Evolutionary conservation across 1,140 invertebrate genomes (phyloP).

Genomic region (Drosophila ironensis): DNA sequence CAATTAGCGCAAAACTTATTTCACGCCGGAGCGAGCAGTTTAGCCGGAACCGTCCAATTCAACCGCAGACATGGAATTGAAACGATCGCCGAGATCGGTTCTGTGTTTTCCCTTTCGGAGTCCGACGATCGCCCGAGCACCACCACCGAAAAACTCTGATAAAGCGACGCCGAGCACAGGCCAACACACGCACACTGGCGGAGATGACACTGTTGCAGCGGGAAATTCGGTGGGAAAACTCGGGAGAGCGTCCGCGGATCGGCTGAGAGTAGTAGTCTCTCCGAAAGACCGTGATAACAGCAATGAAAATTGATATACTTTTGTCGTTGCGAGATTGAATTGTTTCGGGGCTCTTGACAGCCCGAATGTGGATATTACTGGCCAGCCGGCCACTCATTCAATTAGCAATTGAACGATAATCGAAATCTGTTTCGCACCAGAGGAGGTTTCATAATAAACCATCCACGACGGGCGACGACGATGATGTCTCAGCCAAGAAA

Average conservation of each 20-base stretch:
- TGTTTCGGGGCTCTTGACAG: conserved; percentile 43
- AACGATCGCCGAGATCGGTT: conserved; percentile 41
- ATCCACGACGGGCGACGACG: conserved; percentile 19
- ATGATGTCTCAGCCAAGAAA: conserved; percentile 1
- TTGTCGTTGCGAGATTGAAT: conserved; percentile 27
- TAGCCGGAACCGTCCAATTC: conserved; percentile 64
- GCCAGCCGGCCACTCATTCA: conserved; percentile 40
- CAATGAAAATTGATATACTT: conserved; percentile 56
- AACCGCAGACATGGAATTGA: conserved; percentile 68
- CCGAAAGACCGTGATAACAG: conserved; percentile 35
- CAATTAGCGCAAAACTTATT: conserved; percentile 38
- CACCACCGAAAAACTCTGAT: conserved; percentile 47
- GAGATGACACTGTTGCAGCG: conserved; percentile 12
- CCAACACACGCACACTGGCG: conserved; percentile 17
- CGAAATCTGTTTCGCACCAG: conserved; percentile 26
- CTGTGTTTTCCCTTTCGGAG: conserved; percentile 36
- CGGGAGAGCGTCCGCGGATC: conserved; percentile 1
- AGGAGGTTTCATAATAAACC: conserved; percentile 31
- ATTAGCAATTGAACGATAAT: conserved; percentile 64
- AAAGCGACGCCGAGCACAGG: conserved; percentile 28
- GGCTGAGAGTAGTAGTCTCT: neutral
- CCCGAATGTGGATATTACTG: conserved; percentile 35
- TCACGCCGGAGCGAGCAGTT: conserved; percentile 29
- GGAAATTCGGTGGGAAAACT: conserved; percentile 31
- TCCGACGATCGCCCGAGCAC: conserved; percentile 21